Base-by-base conservation (phyloP, 2,113 vertebrate species). In the Scopus umbretta region DNA sequence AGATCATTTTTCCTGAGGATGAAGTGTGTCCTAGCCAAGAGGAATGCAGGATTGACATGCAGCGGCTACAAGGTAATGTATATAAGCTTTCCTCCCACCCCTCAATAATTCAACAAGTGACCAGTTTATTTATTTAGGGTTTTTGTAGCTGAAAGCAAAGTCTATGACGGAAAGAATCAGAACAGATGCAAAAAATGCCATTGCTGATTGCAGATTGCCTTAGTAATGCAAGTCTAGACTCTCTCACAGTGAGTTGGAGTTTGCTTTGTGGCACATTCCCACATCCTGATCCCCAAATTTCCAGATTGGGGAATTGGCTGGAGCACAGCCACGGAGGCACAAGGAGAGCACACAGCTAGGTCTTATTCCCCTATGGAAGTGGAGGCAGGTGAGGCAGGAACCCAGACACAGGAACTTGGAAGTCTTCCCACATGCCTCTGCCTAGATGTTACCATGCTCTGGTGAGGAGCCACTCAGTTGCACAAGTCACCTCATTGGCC, bases 1-100 rank as follows among this genome's bases (percentile, higher is more conserved):
- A 98, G 99, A 82, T 99, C 99, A 2, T 99, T 99, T 96, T 99
- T 99, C 93, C 98, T 99, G 87, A 98, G 99, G 61, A 99, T 99
- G 99, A 99, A 99, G 91, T 99, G 99, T 83, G 99, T 99, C 78
- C 97, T 99, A 73, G 99, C 99, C 34, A 99, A 99, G 93, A 98
- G 99, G 79, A 99, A 99, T 5, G 99, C 99, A 16, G 99, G 99
- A 49, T 94, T 99, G 78, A 99, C 99, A 0, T 99, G 99, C 97
- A 99, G 99, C 19, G 99, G 99, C n/a, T 99, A 99, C 92, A 99
- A 99, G 99, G 99, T 99, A 97, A 47, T 29, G 59, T 22, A 32
- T 4, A 55, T 5, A 62, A 50, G 15, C 11, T 8, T 2, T 30
- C 4, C 22, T 38, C 7, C 9, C 6, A 5, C 18, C 5, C 30